Evolutionary conservation across 2,888 invertebrate genomes (phyloP), one percentile per base, ranked within the genome.

Genomic region (Synanthedon tipuliformis): DNA sequence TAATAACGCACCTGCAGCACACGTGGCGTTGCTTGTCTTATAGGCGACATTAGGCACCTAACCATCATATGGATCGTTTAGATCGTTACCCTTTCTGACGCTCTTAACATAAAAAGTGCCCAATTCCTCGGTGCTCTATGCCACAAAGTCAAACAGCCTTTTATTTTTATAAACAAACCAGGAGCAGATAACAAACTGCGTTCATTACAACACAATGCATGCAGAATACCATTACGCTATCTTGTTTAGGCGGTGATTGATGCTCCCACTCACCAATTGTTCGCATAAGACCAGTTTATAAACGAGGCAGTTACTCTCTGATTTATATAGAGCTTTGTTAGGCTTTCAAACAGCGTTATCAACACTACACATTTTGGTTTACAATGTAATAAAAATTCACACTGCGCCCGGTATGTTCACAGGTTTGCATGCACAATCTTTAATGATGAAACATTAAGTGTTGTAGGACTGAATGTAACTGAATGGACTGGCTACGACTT

Each of bases 301-400:
- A 45, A 45, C 45, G 13, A 15, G 45, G 16, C 41, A 50, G 48
- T 54, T 49, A 41, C 15, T 4, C 3, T 51, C 55, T 59, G 57
- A 57, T 57, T 58, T 58, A 58, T 57, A 58, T 54, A 53, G 52
- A 54, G 60, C 55, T 55, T 58, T 56, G 57, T 55, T 51, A 53
- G 45, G 13, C 45, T 45, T 45, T 45, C n/a, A 15, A 45, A 45
- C 13, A n/a, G n/a, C 15, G 45, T 45, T 45, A 45, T 45, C 45
- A 45, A 45, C 45, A 45, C 45, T 45, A 45, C 15, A 45, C 45
- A 45, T 45, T 45, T 13, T 45, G 34, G 34, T 34, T 34, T 34
- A 34, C 34, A 10, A 10, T n/a, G 45, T 45, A 15, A 11, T 45
- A 45, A 45, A 45, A 45, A 45, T 15, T 13, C 45, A 15, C n/a